Base-by-base conservation (phyloP, 1,140 invertebrate genomes). In the Venturia canescens region DNA sequence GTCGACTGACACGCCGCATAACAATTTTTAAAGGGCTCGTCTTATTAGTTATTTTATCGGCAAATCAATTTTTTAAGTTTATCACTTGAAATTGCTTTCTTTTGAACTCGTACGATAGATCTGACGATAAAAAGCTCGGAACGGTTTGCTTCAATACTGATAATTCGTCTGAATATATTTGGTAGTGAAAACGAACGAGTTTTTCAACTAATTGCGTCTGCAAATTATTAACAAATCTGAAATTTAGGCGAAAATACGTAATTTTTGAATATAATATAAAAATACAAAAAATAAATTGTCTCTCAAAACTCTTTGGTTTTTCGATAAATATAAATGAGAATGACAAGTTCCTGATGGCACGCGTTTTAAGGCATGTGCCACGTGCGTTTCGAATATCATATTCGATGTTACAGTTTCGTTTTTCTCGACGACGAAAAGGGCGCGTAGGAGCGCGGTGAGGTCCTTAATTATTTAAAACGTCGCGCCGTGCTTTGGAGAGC, bases 401-500 rank as follows among this genome's bases (percentile, higher is more conserved):
- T 23, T n/a, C 16, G 29, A 13, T 31, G 13, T 16, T 31, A 18
- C 27, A 16, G 15, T 31, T 23, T 69, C 29, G 4, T 63, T 70
- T 72, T 80, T 66, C 26, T 38, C 31, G 13, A 50, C 38, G 31
- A 67, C 29, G 60, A 78, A 66, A 63, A 72, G 72, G 53, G 80
- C 27, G 60, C 69, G 69, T 26, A 48, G 67, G 31, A 34, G 83
- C 80, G 83, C 80, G 70, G 53, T 66, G 57, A 50, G 77, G 72
- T 70, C 53, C 78, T 89, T 85, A 86, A 88, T 89, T 89, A 89
- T 89, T 88, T 85, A 88, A 86, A 87, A 85, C 84, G 84, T 88
- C 86, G 84, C 85, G 83, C 86, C 86, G 83, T 82, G 74, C 74
- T 80, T 66, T 50, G 72, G 60, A 79, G 79, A 80, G 76, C 82